Percentiles rank a stretch among this genome's conserved stretches.
phyloP scores from a whole-genome alignment of 92 coral and sea anemone species.

The Porites cylindrica region DNA sequence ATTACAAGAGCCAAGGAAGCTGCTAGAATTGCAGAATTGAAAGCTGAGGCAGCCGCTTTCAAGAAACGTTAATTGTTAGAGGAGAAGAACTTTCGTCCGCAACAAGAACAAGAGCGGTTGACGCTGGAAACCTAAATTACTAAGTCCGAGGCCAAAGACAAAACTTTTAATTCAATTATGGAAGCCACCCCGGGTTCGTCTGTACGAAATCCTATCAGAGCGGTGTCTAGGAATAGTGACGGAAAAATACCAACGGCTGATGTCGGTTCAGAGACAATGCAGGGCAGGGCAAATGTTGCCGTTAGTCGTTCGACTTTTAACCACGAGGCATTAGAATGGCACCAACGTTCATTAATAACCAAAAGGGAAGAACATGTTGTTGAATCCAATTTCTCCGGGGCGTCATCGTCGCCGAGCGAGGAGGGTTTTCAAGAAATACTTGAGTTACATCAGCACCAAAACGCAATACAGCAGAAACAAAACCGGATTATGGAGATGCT shows the following conservation, averaged over 20 bases:
- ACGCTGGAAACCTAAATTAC: slow-evolving; percentile 43
- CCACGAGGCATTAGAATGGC: slow-evolving; percentile 21
- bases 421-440: slow-evolving; percentile 35
- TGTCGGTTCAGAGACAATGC: not conserved
- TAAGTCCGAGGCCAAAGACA: slow-evolving; percentile 39
- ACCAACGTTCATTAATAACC: not conserved
- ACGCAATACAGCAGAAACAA: slow-evolving; percentile 40
- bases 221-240: not conserved
- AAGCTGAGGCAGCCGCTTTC: slow-evolving; percentile 30
- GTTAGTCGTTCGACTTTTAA: not conserved
- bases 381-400: not conserved
- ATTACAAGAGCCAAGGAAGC: slow-evolving; percentile 35
- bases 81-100: slow-evolving; percentile 25
- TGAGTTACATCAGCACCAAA: slow-evolving; percentile 49
- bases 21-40: slow-evolving; percentile 17
- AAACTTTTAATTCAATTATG: slow-evolving; percentile 1
- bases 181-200: slow-evolving; percentile 4
- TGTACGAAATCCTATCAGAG: not conserved
- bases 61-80: slow-evolving; percentile 14
- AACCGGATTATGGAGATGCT: slow-evolving; percentile 48
- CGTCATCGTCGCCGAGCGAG: slow-evolving; percentile 17
- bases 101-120: slow-evolving; percentile 43
- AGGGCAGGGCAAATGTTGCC: not conserved
- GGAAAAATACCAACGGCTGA: not conserved
- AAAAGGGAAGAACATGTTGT: not conserved